phyloP scores from a whole-genome alignment of 37 sponge, comb jelly and placozoan species.

The Aplysina aerophoba region DNA sequence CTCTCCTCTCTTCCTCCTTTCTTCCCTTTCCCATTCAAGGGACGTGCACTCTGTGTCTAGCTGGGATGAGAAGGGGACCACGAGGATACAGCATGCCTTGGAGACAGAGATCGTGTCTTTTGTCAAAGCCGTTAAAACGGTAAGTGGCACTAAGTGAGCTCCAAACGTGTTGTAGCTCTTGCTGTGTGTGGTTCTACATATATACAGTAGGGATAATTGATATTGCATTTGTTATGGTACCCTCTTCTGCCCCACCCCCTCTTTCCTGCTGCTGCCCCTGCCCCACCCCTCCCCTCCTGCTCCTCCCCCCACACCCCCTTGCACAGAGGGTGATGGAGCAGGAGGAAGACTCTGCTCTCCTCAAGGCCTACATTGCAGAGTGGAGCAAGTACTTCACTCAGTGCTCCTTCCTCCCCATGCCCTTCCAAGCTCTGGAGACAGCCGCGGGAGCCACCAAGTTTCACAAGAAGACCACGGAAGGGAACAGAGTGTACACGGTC shows the following conservation, averaged over 20 bases:
- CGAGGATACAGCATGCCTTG: conserved; percentile 76
- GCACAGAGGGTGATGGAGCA: conserved; percentile 68
- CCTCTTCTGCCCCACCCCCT: neutral
- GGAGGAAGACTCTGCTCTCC: conserved; percentile 78
- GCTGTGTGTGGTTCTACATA: neutral
- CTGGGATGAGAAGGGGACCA: conserved; percentile 90
- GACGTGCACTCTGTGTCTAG: conserved; percentile 87
- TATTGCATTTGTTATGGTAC: neutral
- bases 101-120: conserved; percentile 63
- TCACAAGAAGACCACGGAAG: conserved; percentile 70
- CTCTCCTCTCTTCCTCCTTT: too few relatives aligned
- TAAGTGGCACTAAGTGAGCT: neutral
- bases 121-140: conserved; percentile 58
- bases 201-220: neutral
- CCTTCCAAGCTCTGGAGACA: conserved; percentile 82
- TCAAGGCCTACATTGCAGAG: conserved; percentile 87
- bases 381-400: conserved; percentile 91
- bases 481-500: conserved; percentile 76
- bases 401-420: conserved; percentile 87
- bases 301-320: neutral
- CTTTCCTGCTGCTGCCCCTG: neutral
- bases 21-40: conserved; percentile 34
- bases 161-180: neutral
- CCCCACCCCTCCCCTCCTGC: neutral
- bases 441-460: conserved; percentile 48